A percentile compares a stretch with the other conserved stretches of the same genome.
Conservation (phyloP, 1,140 invertebrate species). For the Lepidotrigona ventralis region DNA sequence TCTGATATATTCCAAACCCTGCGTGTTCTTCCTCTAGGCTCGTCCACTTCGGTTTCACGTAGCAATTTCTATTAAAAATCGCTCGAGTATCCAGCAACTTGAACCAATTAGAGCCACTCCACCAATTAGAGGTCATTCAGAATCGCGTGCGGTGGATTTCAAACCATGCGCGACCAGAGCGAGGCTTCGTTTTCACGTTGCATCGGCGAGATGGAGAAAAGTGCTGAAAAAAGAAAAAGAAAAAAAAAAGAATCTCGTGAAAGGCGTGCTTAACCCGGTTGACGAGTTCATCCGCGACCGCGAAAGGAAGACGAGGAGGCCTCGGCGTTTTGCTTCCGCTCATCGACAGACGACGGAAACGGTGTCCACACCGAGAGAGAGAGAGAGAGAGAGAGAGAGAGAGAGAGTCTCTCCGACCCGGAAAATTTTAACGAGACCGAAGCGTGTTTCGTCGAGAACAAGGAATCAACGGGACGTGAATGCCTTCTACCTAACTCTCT, state of each 20-base stretch:
- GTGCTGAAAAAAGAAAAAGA: background rate
- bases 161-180: constrained; percentile 15
- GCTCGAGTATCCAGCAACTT: constrained; percentile 33
- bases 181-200: constrained; percentile 38
- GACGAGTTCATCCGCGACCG: constrained; percentile 35
- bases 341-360: constrained; percentile 3
- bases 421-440: constrained; percentile 37
- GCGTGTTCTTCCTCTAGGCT: background rate
- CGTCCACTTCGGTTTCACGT: background rate
- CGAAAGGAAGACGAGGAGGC: background rate
- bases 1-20: background rate
- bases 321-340: background rate
- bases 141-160: background rate
- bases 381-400: background rate
- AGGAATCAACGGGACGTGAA: background rate
- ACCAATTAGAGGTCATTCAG: constrained; percentile 41
- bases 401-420: constrained; percentile 21
- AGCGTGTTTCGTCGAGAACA: constrained; percentile 12
- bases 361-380: constrained; percentile 2
- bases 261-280: constrained; percentile 41
- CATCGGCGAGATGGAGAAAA: constrained; percentile 17
- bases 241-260: constrained; percentile 15
- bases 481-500: background rate
- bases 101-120: constrained; percentile 28
- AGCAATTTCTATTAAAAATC: background rate